Base-by-base conservation (phyloP, 1,140 invertebrate species). In the Anoplophora glabripennis region DNA sequence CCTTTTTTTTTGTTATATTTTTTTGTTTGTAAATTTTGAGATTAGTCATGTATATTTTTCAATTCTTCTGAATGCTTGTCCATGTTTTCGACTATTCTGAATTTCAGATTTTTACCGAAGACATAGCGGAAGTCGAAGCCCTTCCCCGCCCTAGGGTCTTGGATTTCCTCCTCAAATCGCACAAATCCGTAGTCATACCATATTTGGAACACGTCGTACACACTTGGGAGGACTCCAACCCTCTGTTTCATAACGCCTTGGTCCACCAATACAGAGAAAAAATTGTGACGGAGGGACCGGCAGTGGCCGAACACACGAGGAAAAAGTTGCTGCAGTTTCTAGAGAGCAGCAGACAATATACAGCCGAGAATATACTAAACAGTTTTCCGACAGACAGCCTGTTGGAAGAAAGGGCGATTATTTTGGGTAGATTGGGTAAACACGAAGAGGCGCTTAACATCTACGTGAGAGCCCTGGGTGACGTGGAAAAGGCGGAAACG, bases 141-240 rank as follows among this genome's bases (percentile, higher is more conserved):
- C 77, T 98, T 14, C 93, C 96, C 0, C 81, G 95, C 57, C 86
- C 93, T 35, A 86, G 89, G 76, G 88, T 99, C 12, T 76, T 98
- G 18, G 90, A 96, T 71, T 98, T 91, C 78, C 76, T 99, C 4
- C 78, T 93, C 2, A 85, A 87, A 68, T 89, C 86, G 59, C 89
- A 94, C 62, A 87, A 89, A 60, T 72, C 83, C 46, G 76, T 96
- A 17, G 89, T 94, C 0, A 92, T 97, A 72, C 89, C 90, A 1
- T 99, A 99, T 76, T 77, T 98, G 77, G 94, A 99, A 74, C 94
- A 99, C 75, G 84, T 98, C 0, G 93, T 99, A 17, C 81, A 89
- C 61, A 83, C 85, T 7, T 98, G 94, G 92, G 83, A 89, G 53
- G 96, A 99, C 64, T 86, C 82, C 1, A 92, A 89, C 72, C 80